These are phyloP conservation scores for Ferrisia virgata DNA, from an alignment of 2,888 invertebrate genomes.

Conservation along the genomic window DNA sequence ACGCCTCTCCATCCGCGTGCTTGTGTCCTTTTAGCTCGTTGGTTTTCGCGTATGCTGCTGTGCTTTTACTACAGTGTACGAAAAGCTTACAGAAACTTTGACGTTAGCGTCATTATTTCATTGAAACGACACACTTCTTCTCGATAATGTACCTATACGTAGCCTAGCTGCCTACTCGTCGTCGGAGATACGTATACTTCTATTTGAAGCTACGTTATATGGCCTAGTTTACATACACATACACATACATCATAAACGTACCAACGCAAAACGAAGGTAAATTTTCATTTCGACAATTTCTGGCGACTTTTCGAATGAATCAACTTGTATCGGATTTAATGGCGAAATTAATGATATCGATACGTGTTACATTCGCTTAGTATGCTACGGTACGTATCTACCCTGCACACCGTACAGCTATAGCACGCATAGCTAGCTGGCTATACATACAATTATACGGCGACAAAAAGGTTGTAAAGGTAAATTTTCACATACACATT, in stretches of 20 bases:
- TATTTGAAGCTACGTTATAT: background rate
- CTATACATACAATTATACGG: background rate
- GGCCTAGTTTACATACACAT: too few relatives aligned
- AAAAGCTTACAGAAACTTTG: background rate
- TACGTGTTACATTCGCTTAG: background rate
- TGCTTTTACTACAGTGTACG: background rate
- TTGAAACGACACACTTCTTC: background rate
- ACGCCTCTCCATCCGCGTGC: background rate
- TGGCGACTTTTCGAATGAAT: background rate
- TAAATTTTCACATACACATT: background rate
- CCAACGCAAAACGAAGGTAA: too few relatives aligned
- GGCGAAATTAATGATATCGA: background rate
- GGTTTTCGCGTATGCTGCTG: too few relatives aligned
- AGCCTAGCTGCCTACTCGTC: too few relatives aligned
- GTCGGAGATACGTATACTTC: background rate
- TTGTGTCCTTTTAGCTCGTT: background rate
- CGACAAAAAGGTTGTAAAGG: background rate
- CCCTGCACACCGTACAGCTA: too few relatives aligned
- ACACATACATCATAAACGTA: too few relatives aligned
- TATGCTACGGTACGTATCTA: too few relatives aligned
- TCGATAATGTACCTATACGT: background rate
- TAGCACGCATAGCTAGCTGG: too few relatives aligned
- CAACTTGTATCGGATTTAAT: background rate
- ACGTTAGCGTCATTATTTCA: background rate
- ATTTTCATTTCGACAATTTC: background rate